Base-by-base conservation (phyloP, 1,140 invertebrate genomes). In the Apocrypta bakeri region DNA sequence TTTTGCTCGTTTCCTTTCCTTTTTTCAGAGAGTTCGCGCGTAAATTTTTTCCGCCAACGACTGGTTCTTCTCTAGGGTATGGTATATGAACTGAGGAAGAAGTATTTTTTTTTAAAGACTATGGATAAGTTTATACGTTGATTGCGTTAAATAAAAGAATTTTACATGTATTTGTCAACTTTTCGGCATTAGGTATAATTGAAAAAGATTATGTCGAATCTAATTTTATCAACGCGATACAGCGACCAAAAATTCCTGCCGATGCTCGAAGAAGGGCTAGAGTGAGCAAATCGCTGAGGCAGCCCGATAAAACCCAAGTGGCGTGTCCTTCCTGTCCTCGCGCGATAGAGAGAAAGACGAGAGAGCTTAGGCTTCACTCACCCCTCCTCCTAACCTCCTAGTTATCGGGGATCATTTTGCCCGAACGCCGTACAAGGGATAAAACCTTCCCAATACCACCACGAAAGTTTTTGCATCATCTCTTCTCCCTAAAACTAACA, bases 381-480 rank as follows among this genome's bases (percentile, higher is more conserved):
- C 42, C 11, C 14, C 42, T 9, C 14, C 42, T 9, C 24, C 42
- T 12, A 25, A 24, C 21, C 40, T 71, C 17, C 68, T 79, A 72
- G 78, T 79, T 79, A 79, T 79, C 78, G 78, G 31, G 48, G 40
- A 72, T 72, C 78, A 72, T 79, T 79, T 72, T 63, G 48, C n/a
- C 21, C 48, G 48, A 63, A 4, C 40, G 7, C 27, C 27, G 17
- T 6, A n/a, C 29, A 9, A 25, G 37, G 66, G 27, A 79, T 25
- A n/a, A 40, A 72, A 25, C 33, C 40, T 72, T 40, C 3, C 33
- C 1, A 37, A 7, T 56, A 56, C 21, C 48, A 6, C 48, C n/a
- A 56, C 0, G 48, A 56, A 56, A 56, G 48, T 56, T 56, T 56
- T 56, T 56, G 48, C 48, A 56, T 56, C 48, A 56, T 21, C 17